phyloP scores from a whole-genome alignment of 2,888 invertebrate species.

The Pherbina coryleti region DNA sequence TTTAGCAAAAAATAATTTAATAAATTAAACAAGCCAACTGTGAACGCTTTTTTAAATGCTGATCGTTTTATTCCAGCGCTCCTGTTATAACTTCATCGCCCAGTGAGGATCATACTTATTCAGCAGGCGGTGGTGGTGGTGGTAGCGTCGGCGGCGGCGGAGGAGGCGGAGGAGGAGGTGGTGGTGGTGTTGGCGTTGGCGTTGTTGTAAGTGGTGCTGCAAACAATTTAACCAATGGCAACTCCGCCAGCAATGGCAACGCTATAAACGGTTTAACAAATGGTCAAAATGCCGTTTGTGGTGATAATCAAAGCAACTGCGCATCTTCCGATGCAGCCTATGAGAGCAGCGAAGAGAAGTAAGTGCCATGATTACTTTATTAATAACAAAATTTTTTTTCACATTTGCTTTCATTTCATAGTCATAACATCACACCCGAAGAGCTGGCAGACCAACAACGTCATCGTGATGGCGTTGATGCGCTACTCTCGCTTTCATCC shows the following conservation, averaged over 20 bases:
- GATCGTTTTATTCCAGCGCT: conserved; percentile 53
- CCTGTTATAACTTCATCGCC: conserved; percentile 87
- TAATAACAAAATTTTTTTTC: neutral
- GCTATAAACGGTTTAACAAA: conserved; percentile 44
- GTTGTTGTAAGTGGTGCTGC: conserved; percentile 48
- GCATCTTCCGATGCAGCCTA: conserved; percentile 73
- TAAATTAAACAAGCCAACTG: too few relatives aligned
- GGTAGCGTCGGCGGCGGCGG: conserved; percentile 70
- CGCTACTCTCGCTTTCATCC: conserved; percentile 81
- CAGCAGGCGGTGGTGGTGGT: conserved; percentile 72
- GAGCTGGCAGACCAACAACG: conserved; percentile 78
- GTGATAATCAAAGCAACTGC: conserved; percentile 68
- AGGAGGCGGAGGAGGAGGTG: conserved; percentile 58
- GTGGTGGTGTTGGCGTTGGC: conserved; percentile 56
- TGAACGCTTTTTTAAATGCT: neutral
- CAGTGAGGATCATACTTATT: conserved; percentile 95
- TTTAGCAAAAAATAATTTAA: too few relatives aligned
- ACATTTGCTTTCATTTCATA: conserved; percentile 42
- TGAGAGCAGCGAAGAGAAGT: conserved; percentile 73
- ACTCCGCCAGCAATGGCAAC: conserved; percentile 50
- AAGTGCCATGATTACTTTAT: conserved; percentile 44
- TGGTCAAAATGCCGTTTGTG: conserved; percentile 46
- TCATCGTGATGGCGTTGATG: conserved; percentile 84
- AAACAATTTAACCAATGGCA: conserved; percentile 54
- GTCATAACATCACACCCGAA: conserved; percentile 66